Evolutionary conservation across 2,797 vertebrate genomes (phyloP), one percentile per base, ranked within the genome.

Genomic region (Gallinago stenura): DNA sequence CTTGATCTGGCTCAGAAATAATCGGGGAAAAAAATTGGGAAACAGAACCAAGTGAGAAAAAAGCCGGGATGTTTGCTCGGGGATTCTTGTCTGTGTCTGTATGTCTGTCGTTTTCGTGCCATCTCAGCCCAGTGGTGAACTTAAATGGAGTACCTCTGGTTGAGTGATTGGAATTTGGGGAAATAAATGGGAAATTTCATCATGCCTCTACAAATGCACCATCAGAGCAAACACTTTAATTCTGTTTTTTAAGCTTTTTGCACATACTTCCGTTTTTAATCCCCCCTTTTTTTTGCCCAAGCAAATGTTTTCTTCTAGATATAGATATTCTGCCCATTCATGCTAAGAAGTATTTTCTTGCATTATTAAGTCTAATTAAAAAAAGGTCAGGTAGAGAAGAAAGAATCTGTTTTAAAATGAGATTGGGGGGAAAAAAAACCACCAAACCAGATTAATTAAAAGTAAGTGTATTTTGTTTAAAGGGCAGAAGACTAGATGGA

Each of bases 1-100:
- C 77, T 92, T 84, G 51, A 22, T 78, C 50, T 88, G 85, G 50
- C 58, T 87, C 51, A 76, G 73, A 95, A 95, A 58, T 76, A 54
- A 56, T 11, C 1, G 3, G 45, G 56, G 7, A 10, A 16, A 58
- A 48, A 91, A 78, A 48, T 0, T 31, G 39, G 64, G 75, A 93
- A 88, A 28, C 62, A 92, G 51, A 82, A 91, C 15, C 35, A 35
- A 88, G 13, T 33, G 64, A 81, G 72, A 73, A 77, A 51, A 81
- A 79, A 79, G 7, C 14, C 0, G 3, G 15, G 58, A 39, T 88
- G 41, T 86, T 88, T 4, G 12, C 26, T 57, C 17, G 50, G 50
- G 43, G 57, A 39, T 66, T 62, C 48, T 80, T 81, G 89, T 18
- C 46, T 60, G 24, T 51, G 61, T 76, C 66, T 85, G 22, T 72